Evolutionary conservation across 2,888 invertebrate genomes (phyloP).

Genomic region (Eumacrocentrus americanus): DNA sequence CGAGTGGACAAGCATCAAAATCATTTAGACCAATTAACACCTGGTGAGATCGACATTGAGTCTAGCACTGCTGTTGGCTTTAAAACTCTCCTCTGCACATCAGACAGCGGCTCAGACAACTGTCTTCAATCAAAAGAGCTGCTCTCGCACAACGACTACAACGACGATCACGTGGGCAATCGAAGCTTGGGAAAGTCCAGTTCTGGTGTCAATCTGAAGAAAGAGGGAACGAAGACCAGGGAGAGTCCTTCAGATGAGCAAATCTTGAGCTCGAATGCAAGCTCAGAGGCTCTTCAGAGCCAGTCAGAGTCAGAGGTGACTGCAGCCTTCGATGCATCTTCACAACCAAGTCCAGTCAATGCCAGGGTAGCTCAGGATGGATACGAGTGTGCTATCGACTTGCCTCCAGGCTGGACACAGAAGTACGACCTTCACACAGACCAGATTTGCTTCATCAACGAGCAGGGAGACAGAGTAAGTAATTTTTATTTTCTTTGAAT

Average conservation of each 20-base stretch:
- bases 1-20: slow-evolving; percentile 12
- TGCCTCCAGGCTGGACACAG: slow-evolving; percentile 63
- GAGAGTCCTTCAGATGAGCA: slow-evolving; percentile 46
- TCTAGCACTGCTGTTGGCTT: slow-evolving; percentile 51
- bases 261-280: slow-evolving; percentile 46
- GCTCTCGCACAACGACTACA: slow-evolving; percentile 34
- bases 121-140: slow-evolving; percentile 45
- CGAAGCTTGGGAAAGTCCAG: slow-evolving; percentile 28
- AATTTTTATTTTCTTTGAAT: neutral
- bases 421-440: slow-evolving; percentile 56
- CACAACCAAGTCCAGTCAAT: slow-evolving; percentile 41
- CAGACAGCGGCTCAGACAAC: slow-evolving; percentile 51
- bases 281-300: slow-evolving; percentile 40
- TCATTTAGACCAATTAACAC: neutral
- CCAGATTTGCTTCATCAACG: slow-evolving; percentile 63
- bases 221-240: slow-evolving; percentile 27
- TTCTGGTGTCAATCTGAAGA: slow-evolving; percentile 25
- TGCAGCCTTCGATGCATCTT: slow-evolving; percentile 40
- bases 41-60: slow-evolving; percentile 41
- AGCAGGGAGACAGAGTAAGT: slow-evolving; percentile 63
- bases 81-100: slow-evolving; percentile 46
- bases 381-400: slow-evolving; percentile 43
- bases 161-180: slow-evolving; percentile 26
- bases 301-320: slow-evolving; percentile 43
- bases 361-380: slow-evolving; percentile 32